Evolutionary conservation across 2,888 invertebrate species (phyloP), one percentile per base, ranked within the genome.

Genomic region (Ochlodes sylvanus): DNA sequence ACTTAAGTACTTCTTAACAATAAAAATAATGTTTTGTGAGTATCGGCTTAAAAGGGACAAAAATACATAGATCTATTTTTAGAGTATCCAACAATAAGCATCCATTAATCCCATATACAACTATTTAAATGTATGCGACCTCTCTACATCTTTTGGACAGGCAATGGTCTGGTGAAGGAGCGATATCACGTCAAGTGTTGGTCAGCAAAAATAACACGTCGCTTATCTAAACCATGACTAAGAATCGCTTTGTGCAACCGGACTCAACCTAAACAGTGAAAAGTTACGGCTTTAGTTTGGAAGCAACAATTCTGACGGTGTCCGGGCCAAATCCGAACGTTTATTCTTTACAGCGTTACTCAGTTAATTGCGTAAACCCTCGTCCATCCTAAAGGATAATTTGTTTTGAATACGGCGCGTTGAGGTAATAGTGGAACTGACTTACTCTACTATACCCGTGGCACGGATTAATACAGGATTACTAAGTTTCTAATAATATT

Each of bases 341-440:
- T 90, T 90, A 92, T 92, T 92, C 92, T 92, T 92, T 87, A 88
- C 84, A 83, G 81, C 78, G 72, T 75, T 75, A 83, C 84, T 81
- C 75, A 84, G 85, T 89, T 92, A 92, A 92, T 92, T 90, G 89
- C 85, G 82, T 85, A 84, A 84, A 92, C 92, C 92, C 92, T 92
- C 84, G 89, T 92, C 90, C 81, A 82, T 84, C 85, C 89, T 86
- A 89, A 87, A 84, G 80, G 89, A 89, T 88, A 90, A 89, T 92
- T 91, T 87, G 89, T 90, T 89, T 86, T 82, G 81, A 83, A 84
- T 85, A 86, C 84, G 78, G 66, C 61, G 66, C 21, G 61, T 41
- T 34, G 58, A 67, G 60, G 44, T 61, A 67, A 61, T 67, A 55
- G 66, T 60, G 42, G 19, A 0, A 19, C 19, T 44, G 32, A 34